Evolutionary conservation across 1,140 invertebrate species (phyloP).

Genomic region (Drosophila takahashii): DNA sequence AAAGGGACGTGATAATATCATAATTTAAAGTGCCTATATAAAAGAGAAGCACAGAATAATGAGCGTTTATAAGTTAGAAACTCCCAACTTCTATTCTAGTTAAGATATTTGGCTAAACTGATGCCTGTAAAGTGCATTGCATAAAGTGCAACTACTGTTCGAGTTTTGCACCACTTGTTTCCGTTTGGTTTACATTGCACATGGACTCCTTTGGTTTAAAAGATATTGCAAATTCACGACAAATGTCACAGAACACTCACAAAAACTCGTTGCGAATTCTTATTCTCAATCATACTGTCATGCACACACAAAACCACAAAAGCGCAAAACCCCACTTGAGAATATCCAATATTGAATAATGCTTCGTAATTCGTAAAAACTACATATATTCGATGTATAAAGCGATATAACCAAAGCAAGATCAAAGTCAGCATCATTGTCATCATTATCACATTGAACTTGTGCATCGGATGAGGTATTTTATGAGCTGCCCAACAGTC

Average conservation of each 20-base stretch:
- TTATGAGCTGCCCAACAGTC: conserved; percentile 16
- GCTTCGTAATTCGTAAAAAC: conserved; percentile 28
- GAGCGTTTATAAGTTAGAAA: not conserved
- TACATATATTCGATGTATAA: conserved; percentile 5
- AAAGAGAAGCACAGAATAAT: not conserved
- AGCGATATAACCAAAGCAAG: conserved; percentile 19
- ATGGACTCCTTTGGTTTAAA: conserved; percentile 31
- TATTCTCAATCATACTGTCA: not conserved
- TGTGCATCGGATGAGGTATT: conserved; percentile 29
- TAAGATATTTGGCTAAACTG: not conserved
- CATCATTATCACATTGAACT: conserved; percentile 18
- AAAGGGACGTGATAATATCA: no score
- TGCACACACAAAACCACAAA: conserved; percentile 5
- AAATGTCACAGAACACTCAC: conserved; percentile 6
- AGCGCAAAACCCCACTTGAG: conserved; percentile 1
- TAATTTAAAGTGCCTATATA: not conserved
- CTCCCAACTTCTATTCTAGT: not conserved
- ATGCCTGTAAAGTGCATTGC: not conserved
- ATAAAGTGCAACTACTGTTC: conserved; percentile 9
- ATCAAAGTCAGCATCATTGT: conserved; percentile 32
- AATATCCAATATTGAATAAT: conserved; percentile 21
- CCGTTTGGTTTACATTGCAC: conserved; percentile 30
- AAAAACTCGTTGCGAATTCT: conserved; percentile 1
- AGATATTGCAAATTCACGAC: conserved; percentile 20
- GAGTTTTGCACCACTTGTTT: conserved; percentile 16